Evolutionary conservation across 2,888 invertebrate genomes (phyloP).

Genomic region (Philereme transversata): DNA sequence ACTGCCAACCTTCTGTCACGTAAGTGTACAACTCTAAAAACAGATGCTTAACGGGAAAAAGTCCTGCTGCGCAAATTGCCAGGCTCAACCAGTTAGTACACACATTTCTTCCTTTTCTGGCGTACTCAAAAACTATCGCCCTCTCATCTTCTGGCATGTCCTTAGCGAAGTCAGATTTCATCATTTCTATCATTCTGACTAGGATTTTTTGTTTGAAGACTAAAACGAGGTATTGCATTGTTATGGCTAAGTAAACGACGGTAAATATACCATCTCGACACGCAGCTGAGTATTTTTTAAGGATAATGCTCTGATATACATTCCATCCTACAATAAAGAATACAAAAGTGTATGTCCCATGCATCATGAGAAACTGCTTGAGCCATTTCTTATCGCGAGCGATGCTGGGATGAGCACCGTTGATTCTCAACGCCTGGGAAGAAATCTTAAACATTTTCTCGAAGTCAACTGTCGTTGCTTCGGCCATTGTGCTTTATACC

Average conservation of each 20-base stretch:
- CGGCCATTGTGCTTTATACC: too few species aligned
- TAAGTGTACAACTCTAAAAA: conserved; percentile 18
- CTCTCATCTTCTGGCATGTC: conserved; percentile 11
- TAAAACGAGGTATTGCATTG: conserved; percentile 19
- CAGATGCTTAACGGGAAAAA: conserved; percentile 11
- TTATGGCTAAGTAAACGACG: conserved; percentile 10
- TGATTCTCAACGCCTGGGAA: conserved; percentile 14
- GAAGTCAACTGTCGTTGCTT: conserved; percentile 8
- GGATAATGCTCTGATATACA: neutral
- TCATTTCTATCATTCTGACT: conserved; percentile 15
- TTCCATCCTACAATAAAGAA: conserved; percentile 2
- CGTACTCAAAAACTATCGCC: conserved; percentile 16
- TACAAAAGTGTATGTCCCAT: conserved; percentile 1
- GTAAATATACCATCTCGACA: conserved; percentile 14
- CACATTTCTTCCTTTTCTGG: conserved; percentile 12
- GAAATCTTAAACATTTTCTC: conserved; percentile 22
- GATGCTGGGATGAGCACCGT: conserved; percentile 18
- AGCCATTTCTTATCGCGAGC: conserved; percentile 20
- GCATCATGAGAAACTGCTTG: conserved; percentile 1
- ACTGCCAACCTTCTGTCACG: conserved; percentile 12
- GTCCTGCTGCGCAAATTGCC: too few species aligned
- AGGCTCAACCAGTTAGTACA: conserved; percentile 11
- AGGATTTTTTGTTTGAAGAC: conserved; percentile 6
- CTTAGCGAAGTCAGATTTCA: conserved; percentile 20
- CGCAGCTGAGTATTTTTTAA: conserved; percentile 2